These are phyloP conservation scores for Saguinus midas DNA, from an alignment of 2,113 vertebrate species.

Conservation along the genomic window DNA sequence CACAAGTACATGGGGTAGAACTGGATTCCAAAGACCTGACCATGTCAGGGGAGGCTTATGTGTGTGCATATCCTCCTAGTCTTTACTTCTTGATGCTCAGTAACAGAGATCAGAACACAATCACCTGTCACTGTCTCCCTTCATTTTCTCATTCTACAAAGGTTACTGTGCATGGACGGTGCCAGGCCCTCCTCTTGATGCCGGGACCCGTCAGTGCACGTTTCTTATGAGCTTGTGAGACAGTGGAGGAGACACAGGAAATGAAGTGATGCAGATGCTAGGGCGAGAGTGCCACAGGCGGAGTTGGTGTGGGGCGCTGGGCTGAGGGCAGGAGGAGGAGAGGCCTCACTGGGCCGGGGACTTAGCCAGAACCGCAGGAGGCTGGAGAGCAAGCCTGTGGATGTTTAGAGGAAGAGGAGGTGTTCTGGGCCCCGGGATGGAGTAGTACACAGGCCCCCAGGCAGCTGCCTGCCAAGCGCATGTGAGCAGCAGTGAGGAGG, in stretches of 20 bases:
- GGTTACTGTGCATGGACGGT: too few species aligned
- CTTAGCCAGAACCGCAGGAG: too few species aligned
- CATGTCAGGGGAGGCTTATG: background rate
- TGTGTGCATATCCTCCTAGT: background rate
- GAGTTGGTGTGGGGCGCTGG: background rate
- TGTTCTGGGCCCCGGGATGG: too few species aligned
- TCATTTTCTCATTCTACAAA: background rate
- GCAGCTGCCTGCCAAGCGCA: too few species aligned
- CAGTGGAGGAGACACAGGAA: background rate
- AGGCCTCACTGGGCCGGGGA: background rate
- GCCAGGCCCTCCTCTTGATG: background rate
- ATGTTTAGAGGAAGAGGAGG: background rate
- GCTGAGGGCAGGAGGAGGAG: too few species aligned
- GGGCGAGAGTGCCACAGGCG: background rate
- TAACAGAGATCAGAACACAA: background rate
- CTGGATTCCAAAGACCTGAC: background rate
- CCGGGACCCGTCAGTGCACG: fast-evolving
- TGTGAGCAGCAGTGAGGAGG: background rate
- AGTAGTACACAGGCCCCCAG: too few species aligned
- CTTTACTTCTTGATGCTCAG: background rate
- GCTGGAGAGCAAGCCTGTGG: background rate
- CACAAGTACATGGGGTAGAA: background rate
- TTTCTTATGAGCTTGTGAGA: background rate
- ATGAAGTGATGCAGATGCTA: too few species aligned
- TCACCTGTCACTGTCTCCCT: background rate